Conservation (phyloP, 2,888 invertebrate species). For the Latheticus oryzae region DNA sequence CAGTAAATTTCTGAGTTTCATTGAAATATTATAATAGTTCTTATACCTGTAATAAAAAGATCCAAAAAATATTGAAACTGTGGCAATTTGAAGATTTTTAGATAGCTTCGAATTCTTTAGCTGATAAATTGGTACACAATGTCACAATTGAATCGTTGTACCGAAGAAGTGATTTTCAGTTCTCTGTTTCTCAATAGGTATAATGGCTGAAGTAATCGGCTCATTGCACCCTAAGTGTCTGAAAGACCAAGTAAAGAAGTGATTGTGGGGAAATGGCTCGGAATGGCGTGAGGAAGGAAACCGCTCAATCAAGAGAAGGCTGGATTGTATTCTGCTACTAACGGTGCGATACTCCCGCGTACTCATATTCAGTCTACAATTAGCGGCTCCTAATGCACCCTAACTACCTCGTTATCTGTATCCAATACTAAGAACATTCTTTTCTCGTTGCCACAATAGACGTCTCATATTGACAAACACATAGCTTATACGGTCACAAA, state of each 20-base stretch:
- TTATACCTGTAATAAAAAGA: conserved; percentile 17
- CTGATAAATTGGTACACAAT: conserved; percentile 50
- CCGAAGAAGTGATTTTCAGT: conserved; percentile 49
- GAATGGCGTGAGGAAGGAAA: conserved; percentile 63
- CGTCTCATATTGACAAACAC: too few relatives aligned
- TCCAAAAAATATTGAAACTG: conserved; percentile 46
- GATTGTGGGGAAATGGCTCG: conserved; percentile 64
- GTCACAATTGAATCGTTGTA: conserved; percentile 51
- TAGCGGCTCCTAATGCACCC: conserved; percentile 55
- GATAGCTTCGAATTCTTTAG: conserved; percentile 42
- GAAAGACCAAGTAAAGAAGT: conserved; percentile 61
- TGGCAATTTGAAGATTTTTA: conserved; percentile 11
- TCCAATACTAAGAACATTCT: conserved; percentile 23
- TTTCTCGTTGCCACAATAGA: too few relatives aligned
- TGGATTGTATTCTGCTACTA: conserved; percentile 42
- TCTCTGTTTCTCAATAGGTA: conserved; percentile 54
- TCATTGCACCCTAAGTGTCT: conserved; percentile 61
- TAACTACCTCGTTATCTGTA: conserved; percentile 15
- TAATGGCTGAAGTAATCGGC: conserved; percentile 58
- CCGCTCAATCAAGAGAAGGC: conserved; percentile 52
- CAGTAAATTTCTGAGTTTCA: too few relatives aligned
- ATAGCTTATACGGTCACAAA: too few relatives aligned
- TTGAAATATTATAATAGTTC: too few relatives aligned
- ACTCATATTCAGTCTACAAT: conserved; percentile 53
- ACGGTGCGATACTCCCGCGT: conserved; percentile 33